A percentile compares a stretch with the other conserved stretches of the same genome.
Conservation (phyloP, 2,888 invertebrate species). For the Agelastica alni region DNA sequence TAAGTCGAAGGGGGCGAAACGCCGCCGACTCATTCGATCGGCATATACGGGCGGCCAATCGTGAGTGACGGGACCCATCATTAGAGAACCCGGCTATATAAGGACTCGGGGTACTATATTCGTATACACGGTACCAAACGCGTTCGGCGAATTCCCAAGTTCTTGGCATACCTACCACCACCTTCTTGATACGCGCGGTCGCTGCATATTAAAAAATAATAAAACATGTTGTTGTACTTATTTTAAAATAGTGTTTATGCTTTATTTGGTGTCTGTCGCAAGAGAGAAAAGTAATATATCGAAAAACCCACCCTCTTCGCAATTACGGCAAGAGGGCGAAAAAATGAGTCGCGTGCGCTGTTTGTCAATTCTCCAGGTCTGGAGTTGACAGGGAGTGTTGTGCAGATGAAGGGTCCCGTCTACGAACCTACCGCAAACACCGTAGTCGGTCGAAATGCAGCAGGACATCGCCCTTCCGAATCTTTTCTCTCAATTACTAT, state of each 20-base stretch:
- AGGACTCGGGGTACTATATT: too few species aligned
- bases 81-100: slow-evolving; percentile 52
- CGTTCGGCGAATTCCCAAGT: slow-evolving; percentile 43
- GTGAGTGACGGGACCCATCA: slow-evolving; percentile 58
- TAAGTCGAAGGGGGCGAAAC: background rate
- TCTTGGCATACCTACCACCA: slow-evolving; percentile 33
- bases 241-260: slow-evolving; percentile 4
- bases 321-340: slow-evolving; percentile 16
- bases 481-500: slow-evolving; percentile 12
- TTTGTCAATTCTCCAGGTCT: slow-evolving; percentile 26
- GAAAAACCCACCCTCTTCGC: slow-evolving; percentile 4
- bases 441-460: slow-evolving; percentile 16
- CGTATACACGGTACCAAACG: slow-evolving; percentile 38
- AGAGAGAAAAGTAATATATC: slow-evolving; percentile 9
- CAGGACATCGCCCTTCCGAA: slow-evolving; percentile 22
- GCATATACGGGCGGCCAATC: slow-evolving; percentile 51
- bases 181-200: too few species aligned
- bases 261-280: slow-evolving; percentile 6
- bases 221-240: too few species aligned
- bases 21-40: slow-evolving; percentile 12
- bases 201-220: too few species aligned
- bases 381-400: slow-evolving; percentile 29
- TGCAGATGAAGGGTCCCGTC: slow-evolving; percentile 35
- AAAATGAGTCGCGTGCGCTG: slow-evolving; percentile 27
- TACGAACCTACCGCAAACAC: slow-evolving; percentile 39